These are phyloP conservation scores for Pristionchus maxplancki DNA, from an alignment of 2,888 invertebrate species.

Conservation along the genomic window DNA sequence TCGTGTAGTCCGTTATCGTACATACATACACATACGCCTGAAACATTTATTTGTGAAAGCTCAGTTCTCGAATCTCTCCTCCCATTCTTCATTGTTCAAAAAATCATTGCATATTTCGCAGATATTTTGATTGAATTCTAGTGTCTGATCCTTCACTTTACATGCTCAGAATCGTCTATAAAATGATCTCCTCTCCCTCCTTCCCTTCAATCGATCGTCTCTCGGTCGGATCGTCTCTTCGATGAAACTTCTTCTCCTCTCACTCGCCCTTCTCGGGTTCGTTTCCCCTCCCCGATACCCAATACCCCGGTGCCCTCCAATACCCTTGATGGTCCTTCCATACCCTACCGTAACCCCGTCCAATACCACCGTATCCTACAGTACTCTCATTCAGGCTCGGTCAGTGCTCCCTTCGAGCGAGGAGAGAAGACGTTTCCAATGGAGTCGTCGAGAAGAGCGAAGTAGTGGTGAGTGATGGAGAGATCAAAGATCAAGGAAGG, in stretches of 20 bases:
- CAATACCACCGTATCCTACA: background rate
- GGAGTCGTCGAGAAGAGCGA: background rate
- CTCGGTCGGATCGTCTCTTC: background rate
- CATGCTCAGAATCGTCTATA: background rate
- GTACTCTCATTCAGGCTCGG: background rate
- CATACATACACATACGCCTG: too few relatives aligned
- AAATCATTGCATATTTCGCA: too few relatives aligned
- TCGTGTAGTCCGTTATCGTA: too few relatives aligned
- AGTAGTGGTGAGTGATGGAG: background rate
- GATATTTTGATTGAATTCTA: background rate
- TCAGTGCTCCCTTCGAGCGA: too few relatives aligned
- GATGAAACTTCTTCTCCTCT: conserved; percentile 23
- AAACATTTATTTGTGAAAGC: too few relatives aligned
- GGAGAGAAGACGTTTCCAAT: too few relatives aligned
- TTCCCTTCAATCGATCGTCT: background rate
- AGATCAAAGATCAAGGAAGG: background rate
- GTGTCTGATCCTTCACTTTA: background rate
- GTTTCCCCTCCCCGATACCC: background rate
- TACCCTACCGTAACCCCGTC: background rate
- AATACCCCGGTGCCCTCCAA: too few relatives aligned
- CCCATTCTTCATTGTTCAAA: too few relatives aligned
- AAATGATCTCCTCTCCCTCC: background rate
- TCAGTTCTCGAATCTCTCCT: too few relatives aligned
- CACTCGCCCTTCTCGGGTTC: background rate
- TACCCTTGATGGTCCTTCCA: background rate